Conservation (phyloP, 2,888 invertebrate genomes). For the Metallyticus violacea region DNA sequence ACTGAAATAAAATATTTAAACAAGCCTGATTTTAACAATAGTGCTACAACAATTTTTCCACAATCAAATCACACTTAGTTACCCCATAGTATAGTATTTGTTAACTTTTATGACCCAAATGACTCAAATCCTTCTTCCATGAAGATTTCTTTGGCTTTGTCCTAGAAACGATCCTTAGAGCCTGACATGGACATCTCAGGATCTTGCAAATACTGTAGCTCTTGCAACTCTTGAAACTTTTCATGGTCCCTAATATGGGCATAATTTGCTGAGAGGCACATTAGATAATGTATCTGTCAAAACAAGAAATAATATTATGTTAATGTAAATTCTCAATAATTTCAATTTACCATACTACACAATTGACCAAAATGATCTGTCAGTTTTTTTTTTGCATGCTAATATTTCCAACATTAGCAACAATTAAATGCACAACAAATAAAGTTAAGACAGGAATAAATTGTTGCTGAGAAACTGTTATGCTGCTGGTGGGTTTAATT, state of each 20-base stretch:
- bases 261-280: constrained; percentile 93
- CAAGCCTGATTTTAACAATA: no score
- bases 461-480: no score
- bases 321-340: no score
- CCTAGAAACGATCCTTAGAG: constrained; percentile 87
- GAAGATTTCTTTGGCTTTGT: constrained; percentile 67
- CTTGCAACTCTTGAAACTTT: constrained; percentile 88
- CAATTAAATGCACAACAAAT: no score
- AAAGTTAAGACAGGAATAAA: no score
- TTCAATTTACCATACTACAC: background rate
- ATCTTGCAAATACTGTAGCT: constrained; percentile 81
- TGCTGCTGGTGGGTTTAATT: no score
- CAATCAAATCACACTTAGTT: background rate
- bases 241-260: constrained; percentile 93
- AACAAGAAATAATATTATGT: constrained; percentile 24
- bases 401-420: no score
- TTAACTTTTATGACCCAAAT: background rate
- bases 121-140: constrained; percentile 40
- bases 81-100: background rate
- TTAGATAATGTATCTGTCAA: constrained; percentile 75
- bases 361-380: background rate
- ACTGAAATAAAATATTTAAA: no score
- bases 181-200: constrained; percentile 61
- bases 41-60: no score
- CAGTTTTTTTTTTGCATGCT: no score